phyloP scores from a whole-genome alignment of 2,797 vertebrate species.

The Fistularia commersonii region DNA sequence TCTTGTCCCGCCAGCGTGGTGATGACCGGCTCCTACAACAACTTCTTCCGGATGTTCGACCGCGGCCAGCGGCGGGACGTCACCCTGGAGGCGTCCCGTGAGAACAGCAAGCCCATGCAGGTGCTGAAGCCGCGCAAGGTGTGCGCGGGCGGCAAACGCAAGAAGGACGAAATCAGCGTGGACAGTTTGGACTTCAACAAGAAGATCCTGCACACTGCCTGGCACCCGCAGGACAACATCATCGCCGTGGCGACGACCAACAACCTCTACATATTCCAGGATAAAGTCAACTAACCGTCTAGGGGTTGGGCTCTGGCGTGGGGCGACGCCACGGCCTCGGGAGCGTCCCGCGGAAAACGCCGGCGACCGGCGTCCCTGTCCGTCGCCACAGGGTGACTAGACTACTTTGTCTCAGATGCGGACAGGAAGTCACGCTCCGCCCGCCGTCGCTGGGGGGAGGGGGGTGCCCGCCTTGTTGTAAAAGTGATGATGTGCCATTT shows the following conservation, averaged over 20 bases:
- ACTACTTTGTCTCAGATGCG: conserved; percentile 62
- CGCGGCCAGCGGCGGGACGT: conserved; percentile 88
- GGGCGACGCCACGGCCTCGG: conserved; percentile 22
- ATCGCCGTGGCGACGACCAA: conserved; percentile 99
- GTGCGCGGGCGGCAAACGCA: conserved; percentile 92
- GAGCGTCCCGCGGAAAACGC: conserved; percentile 34
- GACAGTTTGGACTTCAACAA: conserved; percentile 99
- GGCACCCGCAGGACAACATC: conserved; percentile 98
- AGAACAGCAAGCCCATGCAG: conserved; percentile 94
- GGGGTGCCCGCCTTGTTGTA: conserved; percentile 65
- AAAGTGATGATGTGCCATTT: conserved; percentile 75
- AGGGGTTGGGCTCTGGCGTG: conserved; percentile 13
- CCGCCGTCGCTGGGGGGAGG: conserved; percentile 55
- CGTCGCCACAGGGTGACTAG: conserved; percentile 44
- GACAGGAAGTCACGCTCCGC: conserved; percentile 52
- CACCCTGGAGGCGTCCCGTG: conserved; percentile 93
- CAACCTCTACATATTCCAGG: conserved; percentile 99
- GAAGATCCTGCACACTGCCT: conserved; percentile 99
- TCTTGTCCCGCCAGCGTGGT: conserved; percentile 78
- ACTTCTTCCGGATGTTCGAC: conserved; percentile 99
- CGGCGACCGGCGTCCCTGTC: conserved; percentile 41
- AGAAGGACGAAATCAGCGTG: conserved; percentile 98
- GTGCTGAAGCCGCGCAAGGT: conserved; percentile 94
- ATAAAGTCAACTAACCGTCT: conserved; percentile 89
- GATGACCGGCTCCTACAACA: conserved; percentile 99